Base-by-base conservation (phyloP, 2,888 invertebrate species). In the Zygothrica quintamaculata region DNA sequence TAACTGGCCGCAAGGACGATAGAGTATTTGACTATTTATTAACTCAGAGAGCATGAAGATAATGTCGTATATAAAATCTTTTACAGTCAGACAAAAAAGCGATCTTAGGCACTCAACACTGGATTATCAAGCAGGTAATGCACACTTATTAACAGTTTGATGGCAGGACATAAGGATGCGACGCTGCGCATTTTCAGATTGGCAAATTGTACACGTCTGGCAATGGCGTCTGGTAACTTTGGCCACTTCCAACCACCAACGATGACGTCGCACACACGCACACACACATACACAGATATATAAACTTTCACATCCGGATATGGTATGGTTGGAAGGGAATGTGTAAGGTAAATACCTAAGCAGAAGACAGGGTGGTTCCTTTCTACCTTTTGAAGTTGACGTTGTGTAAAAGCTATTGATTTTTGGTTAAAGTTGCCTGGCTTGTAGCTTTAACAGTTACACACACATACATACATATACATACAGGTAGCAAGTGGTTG, bases 171-270 rank as follows among this genome's bases (percentile, higher is more conserved):
- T 18, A 39, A 36, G 16, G 47, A 53, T 48, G 33, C 39, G 39
- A 31, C 8, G 52, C 39, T 57, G 33, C 25, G 51, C 58, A 53
- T 53, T 60, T 56, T 26, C 39, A 50, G 48, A 62, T 50, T 66
- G 56, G 52, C 9, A 65, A 58, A 56, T 55, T 62, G 40, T 44
- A 50, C 44, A 57, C 46, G 78, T 76, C 77, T 75, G 67, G 74
- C 79, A 60, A 31, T 65, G 72, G 57, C 67, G 81, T 80, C 79
- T 81, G 80, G 68, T 44, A 80, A 80, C 65, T 78, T 78, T 77
- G 25, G 25, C 25, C 18, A 7, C 51, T 29, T 33, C 29, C 43
- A 48, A 31, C 59, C 59, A 51, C 13, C 40, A 55, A 46, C 68
- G 44, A 46, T 64, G 58, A 62, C 48, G 67, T 52, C 25, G 57